Evolutionary conservation across 2,113 vertebrate genomes (phyloP).

Genomic region (Colossoma macropomum): DNA sequence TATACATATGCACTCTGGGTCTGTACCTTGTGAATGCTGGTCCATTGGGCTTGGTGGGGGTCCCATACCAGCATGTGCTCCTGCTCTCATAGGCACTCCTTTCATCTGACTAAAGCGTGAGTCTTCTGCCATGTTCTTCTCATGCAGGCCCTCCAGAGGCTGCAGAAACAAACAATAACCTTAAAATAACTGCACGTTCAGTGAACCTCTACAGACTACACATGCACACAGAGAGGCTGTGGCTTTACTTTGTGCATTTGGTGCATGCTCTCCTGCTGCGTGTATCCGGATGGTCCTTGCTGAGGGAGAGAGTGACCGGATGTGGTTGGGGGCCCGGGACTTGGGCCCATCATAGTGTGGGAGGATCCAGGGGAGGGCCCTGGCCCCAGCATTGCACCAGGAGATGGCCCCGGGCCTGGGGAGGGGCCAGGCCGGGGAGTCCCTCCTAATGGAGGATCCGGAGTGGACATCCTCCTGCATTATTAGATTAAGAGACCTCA

Average conservation of each 20-base stretch:
- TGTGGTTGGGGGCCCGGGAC: constrained; percentile 84
- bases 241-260: constrained; percentile 89
- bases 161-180: constrained; percentile 53
- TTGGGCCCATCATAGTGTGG: constrained; percentile 94
- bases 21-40: constrained; percentile 94
- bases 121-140: constrained; percentile 88
- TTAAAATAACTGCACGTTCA: neutral
- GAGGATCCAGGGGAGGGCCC: constrained; percentile 90
- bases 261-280: constrained; percentile 86
- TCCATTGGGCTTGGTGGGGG: constrained; percentile 95
- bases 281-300: constrained; percentile 84
- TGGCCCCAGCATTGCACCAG: constrained; percentile 87
- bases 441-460: constrained; percentile 89
- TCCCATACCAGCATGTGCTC: constrained; percentile 87
- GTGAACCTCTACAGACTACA: neutral
- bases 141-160: constrained; percentile 89
- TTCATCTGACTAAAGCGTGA: constrained; percentile 93
- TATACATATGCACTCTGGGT: neutral
- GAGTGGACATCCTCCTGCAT: constrained; percentile 85
- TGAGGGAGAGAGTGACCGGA: constrained; percentile 82
- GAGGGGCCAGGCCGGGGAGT: constrained; percentile 88
- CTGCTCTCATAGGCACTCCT: constrained; percentile 85
- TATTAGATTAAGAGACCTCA: constrained; percentile 21
- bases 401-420: constrained; percentile 87
- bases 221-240: neutral